Percentiles rank a stretch among this genome's conserved stretches.
Evolutionary conservation across 2,888 invertebrate genomes (phyloP).

Genomic region (Tenthredo mesomela): DNA sequence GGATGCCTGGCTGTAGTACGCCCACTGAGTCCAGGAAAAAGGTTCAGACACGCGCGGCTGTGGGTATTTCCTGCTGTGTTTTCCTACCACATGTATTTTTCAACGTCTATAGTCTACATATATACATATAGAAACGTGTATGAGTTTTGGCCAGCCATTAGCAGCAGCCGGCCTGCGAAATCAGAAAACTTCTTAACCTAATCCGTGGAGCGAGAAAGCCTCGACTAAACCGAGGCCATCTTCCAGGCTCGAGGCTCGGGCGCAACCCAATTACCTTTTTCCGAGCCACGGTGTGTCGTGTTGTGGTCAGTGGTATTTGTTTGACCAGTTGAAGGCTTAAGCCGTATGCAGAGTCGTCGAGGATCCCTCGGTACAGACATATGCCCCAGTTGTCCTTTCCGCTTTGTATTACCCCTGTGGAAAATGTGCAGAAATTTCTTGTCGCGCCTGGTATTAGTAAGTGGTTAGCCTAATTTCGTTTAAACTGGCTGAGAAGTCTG

Average conservation of each 20-base stretch:
- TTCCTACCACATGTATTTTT: background rate
- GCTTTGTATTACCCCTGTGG: background rate
- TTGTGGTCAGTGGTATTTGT: constrained; percentile 38
- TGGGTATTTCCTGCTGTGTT: background rate
- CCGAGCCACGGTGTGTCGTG: constrained; percentile 22
- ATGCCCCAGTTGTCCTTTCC: background rate
- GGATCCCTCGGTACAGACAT: constrained; percentile 4
- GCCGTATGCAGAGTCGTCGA: constrained; percentile 41
- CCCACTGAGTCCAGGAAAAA: constrained; percentile 20
- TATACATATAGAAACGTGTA: background rate
- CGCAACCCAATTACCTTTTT: constrained; percentile 51
- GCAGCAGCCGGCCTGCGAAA: constrained; percentile 63
- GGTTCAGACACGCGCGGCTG: constrained; percentile 12
- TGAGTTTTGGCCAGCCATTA: constrained; percentile 64
- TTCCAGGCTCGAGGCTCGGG: constrained; percentile 32
- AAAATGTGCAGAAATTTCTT: constrained; percentile 28
- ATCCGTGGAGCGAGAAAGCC: constrained; percentile 54
- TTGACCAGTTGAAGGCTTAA: constrained; percentile 27
- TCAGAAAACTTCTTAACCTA: constrained; percentile 68
- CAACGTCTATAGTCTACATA: background rate
- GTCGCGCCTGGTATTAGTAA: background rate
- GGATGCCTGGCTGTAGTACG: constrained; percentile 19
- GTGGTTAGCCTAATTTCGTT: constrained; percentile 34
- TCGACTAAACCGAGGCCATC: constrained; percentile 25
- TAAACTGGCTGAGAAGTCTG: background rate